Base-by-base conservation (phyloP, 2,888 invertebrate genomes). In the Philereme vetulata region DNA sequence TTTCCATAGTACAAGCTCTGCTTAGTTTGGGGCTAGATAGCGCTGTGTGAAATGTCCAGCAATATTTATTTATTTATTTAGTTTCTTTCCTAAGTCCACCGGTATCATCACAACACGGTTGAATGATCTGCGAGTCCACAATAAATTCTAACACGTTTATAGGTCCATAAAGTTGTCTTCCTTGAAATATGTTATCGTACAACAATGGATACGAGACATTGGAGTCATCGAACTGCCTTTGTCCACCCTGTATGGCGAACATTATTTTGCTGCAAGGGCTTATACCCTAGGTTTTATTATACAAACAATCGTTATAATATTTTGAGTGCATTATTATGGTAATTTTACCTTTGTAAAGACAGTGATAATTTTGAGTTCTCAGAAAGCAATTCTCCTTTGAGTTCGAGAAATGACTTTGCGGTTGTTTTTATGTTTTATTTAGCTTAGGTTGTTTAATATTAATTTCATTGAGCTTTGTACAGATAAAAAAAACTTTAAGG, bases 191-290 rank as follows among this genome's bases (percentile, higher is more conserved):
- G 21, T 35, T 55, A 48, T 62, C 55, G 55, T 42, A 51, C 21
- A 54, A 61, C 68, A 76, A 78, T 82, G 89, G 79, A 82, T 63
- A 75, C 72, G 55, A 48, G 64, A 65, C n/a, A 54, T 49, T 72
- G 68, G 68, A 79, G 90, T 88, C 88, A 84, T 85, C 83, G 89
- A 89, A 85, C 90, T 84, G 78, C 75, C 88, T 86, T 87, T 90
- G 89, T 88, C 84, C 85, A 86, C 83, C 79, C 77, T 84, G 85
- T 87, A 88, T 78, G 84, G 87, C 71, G 59, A 73, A 71, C 74
- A 79, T 84, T 77, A 72, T 82, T 83, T 83, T 78, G 81, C 76
- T 78, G 77, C 77, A 76, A 78, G 72, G 75, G 70, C 60, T 65
- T 65, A 60, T 48, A 33, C 10, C n/a, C 43, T 51, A 52, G 36